Evolutionary conservation across 2,113 vertebrate species (phyloP), one percentile per base, ranked within the genome.

Genomic region (Australoheros scitulus): DNA sequence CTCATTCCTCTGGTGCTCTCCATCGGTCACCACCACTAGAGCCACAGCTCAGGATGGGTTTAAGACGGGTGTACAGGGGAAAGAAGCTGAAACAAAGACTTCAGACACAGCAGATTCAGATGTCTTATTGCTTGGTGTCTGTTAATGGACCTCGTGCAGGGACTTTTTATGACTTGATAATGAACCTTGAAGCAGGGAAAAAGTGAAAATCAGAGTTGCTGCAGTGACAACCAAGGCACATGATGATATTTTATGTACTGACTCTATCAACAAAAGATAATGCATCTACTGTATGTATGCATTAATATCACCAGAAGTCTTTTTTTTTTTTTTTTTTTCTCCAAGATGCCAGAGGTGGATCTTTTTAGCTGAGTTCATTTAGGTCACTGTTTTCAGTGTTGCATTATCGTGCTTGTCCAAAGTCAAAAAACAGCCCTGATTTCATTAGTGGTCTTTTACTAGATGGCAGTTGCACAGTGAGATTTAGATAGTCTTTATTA

Each of bases 1-100:
- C 96, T 99, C 92, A 98, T 99, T 83, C 98, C 98, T 26, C 96
- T 99, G 86, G 94, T 99, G 90, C 94, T 99, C 86, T 99, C 98
- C 1, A 77, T 99, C 29, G 98, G 98, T 76, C 98, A 99, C 94
- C 98, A 99, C 94, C 98, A 99, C 90, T 99, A 96, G 96, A 78
- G 3, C 29, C 20, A 5, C 20, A 6, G 41, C 60, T 63, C 70
- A 14, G 72, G 76, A 58, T 7, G 34, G 60, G 61, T 24, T 6
- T 8, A 3, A 22, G 60, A 41, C n/a, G 4, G 29, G 58, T 87
- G 80, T 84, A 81, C 82, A 82, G 87, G 41, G 76, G 79, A 17
- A 38, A 18, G 32, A 50, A 75, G 82, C 61, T 22, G 72, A 78
- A 81, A 84, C 85, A 38, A 60, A 86, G 80, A 88, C 86, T 68